These are phyloP conservation scores for Drosophila merina DNA, from an alignment of 2,888 invertebrate species.

Conservation along the genomic window DNA sequence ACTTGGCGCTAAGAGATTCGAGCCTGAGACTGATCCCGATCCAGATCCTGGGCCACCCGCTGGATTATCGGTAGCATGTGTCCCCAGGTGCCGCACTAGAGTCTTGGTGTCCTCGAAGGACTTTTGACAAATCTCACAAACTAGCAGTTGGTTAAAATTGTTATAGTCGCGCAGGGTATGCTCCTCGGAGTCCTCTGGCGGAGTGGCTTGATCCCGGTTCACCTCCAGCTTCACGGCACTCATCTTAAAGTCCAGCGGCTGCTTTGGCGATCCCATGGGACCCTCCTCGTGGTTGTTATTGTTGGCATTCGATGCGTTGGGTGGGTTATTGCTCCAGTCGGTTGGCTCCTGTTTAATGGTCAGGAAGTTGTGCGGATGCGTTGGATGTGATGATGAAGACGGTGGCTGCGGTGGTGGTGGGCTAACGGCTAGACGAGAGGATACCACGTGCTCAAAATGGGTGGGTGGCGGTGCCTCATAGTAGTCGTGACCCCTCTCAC, in stretches of 20 bases:
- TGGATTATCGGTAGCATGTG: conserved; percentile 85
- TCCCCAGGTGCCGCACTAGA: conserved; percentile 93
- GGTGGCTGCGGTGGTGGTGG: conserved; percentile 44
- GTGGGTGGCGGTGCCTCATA: conserved; percentile 51
- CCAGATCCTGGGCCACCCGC: conserved; percentile 84
- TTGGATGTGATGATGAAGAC: conserved; percentile 47
- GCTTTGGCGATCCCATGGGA: conserved; percentile 69
- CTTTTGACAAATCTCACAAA: conserved; percentile 93
- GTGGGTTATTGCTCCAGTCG: conserved; percentile 86
- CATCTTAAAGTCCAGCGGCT: conserved; percentile 77
- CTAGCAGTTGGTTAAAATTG: conserved; percentile 90
- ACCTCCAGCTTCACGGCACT: conserved; percentile 71
- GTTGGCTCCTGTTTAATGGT: conserved; percentile 87
- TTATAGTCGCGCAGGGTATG: conserved; percentile 78
- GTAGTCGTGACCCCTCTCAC: conserved; percentile 71
- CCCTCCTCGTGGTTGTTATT: conserved; percentile 53
- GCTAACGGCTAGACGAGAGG: conserved; percentile 54
- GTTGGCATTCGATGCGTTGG: conserved; percentile 47
- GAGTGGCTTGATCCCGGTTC: conserved; percentile 48
- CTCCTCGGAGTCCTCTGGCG: conserved; percentile 65
- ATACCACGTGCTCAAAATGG: conserved; percentile 67
- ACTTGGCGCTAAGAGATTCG: conserved; percentile 43
- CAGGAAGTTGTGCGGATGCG: conserved; percentile 68
- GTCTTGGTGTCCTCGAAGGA: conserved; percentile 92
- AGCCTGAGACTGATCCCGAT: conserved; percentile 79